Evolutionary conservation across 2,113 vertebrate species (phyloP).

Genomic region (Brienomyrus longianalis): DNA sequence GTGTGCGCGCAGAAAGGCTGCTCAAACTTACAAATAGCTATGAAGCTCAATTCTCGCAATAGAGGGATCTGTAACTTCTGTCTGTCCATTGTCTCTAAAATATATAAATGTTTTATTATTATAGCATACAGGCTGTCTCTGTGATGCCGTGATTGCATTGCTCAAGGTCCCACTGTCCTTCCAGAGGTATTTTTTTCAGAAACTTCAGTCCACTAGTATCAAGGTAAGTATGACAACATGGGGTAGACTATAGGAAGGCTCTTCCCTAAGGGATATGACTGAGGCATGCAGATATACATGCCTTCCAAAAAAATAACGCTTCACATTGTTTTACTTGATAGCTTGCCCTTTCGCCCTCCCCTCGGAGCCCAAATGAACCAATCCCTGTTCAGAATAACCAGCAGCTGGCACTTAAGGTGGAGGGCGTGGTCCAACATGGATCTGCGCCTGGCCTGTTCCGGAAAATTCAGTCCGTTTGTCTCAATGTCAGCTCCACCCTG

Average conservation of each 20-base stretch:
- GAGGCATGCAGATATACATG: neutral
- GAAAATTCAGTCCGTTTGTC: slow-evolving; percentile 88
- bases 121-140: slow-evolving; percentile 89
- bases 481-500: slow-evolving; percentile 83
- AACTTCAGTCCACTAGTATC: slow-evolving; percentile 95
- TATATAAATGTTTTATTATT: slow-evolving; percentile 24
- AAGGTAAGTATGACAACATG: slow-evolving; percentile 63
- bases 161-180: slow-evolving; percentile 93
- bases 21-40: neutral
- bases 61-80: neutral
- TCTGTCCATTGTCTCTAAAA: neutral
- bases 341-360: slow-evolving; percentile 91
- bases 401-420: slow-evolving; percentile 88
- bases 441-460: slow-evolving; percentile 89
- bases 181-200: slow-evolving; percentile 97
- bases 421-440: slow-evolving; percentile 93
- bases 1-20: neutral
- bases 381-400: slow-evolving; percentile 91
- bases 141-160: slow-evolving; percentile 84
- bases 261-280: neutral
- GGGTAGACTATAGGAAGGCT: neutral
- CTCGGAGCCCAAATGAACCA: slow-evolving; percentile 82
- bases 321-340: slow-evolving; percentile 39
- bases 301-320: neutral
- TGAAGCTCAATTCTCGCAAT: neutral